These are phyloP conservation scores for Eudasyphora cyanicolor DNA, from an alignment of 2,888 invertebrate genomes.

Conservation along the genomic window DNA sequence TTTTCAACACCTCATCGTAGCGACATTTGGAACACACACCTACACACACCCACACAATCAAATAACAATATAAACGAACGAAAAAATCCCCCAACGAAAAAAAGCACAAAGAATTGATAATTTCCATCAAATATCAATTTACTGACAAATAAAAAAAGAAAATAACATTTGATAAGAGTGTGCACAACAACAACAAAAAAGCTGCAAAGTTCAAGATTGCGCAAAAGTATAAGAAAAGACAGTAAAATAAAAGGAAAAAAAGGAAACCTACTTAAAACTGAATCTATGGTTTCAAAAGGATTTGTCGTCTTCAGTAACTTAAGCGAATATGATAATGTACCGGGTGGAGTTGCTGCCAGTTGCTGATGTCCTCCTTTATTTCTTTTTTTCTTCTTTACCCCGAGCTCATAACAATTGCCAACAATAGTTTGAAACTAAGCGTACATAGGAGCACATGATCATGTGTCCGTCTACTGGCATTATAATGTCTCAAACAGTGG, in stretches of 20 bases:
- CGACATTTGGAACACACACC: not conserved
- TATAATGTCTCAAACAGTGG: not conserved
- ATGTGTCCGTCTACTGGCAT: not conserved
- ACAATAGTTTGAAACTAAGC: not conserved
- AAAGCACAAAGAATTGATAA: conserved; percentile 40
- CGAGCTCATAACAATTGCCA: conserved; percentile 19
- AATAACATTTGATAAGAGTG: conserved; percentile 34
- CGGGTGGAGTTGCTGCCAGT: not conserved
- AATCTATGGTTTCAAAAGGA: conserved; percentile 61
- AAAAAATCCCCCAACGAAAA: not conserved
- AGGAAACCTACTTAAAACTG: conserved; percentile 19
- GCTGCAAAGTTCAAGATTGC: not conserved
- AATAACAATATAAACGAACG: not conserved
- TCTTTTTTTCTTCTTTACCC: not conserved
- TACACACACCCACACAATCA: no score
- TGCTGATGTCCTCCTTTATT: not conserved
- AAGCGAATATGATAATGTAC: conserved; percentile 31
- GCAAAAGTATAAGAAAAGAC: not conserved
- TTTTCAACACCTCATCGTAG: not conserved
- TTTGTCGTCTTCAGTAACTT: conserved; percentile 24
- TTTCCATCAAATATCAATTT: conserved; percentile 62
- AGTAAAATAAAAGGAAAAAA: not conserved
- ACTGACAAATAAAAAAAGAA: conserved; percentile 16
- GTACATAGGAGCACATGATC: not conserved
- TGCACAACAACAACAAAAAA: conserved; percentile 6